These are phyloP conservation scores for Spodoptera frugiperda DNA, from an alignment of 1,140 invertebrate genomes.

Conservation along the genomic window DNA sequence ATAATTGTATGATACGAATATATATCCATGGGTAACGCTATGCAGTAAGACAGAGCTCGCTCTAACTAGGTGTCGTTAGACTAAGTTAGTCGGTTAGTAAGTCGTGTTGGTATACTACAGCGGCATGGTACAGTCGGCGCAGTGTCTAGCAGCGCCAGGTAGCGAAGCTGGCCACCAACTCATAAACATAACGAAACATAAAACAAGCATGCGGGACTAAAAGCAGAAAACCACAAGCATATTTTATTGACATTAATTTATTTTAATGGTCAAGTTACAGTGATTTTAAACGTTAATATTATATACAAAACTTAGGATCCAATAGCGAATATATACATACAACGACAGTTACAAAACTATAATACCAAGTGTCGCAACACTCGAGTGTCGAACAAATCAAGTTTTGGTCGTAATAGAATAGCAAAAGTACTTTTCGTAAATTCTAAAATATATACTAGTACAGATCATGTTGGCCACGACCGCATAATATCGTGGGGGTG, in stretches of 20 bases:
- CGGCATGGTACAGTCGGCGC: constrained; percentile 26
- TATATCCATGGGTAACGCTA: neutral
- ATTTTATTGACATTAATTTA: constrained; percentile 76
- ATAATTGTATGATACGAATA: neutral
- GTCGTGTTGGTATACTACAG: constrained; percentile 32
- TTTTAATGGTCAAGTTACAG: constrained; percentile 79
- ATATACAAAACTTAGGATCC: constrained; percentile 67
- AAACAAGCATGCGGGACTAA: constrained; percentile 82
- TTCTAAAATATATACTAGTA: constrained; percentile 43
- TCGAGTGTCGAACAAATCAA: constrained; percentile 55
- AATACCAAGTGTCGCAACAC: constrained; percentile 42
- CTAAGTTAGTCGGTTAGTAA: constrained; percentile 11
- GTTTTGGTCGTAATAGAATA: constrained; percentile 50
- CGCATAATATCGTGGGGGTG: constrained; percentile 24
- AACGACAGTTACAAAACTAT: constrained; percentile 57
- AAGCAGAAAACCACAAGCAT: constrained; percentile 83
- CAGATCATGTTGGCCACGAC: constrained; percentile 37
- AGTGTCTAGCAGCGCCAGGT: constrained; percentile 34
- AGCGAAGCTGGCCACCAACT: constrained; percentile 66
- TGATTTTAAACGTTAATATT: constrained; percentile 65
- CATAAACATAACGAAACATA: constrained; percentile 66
- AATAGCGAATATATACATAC: constrained; percentile 67
- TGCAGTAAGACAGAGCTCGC: neutral
- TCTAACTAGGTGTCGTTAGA: neutral
- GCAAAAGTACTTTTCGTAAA: constrained; percentile 34